These are phyloP conservation scores for Scylla paramamosain DNA, from an alignment of 1,140 invertebrate genomes.

Conservation along the genomic window DNA sequence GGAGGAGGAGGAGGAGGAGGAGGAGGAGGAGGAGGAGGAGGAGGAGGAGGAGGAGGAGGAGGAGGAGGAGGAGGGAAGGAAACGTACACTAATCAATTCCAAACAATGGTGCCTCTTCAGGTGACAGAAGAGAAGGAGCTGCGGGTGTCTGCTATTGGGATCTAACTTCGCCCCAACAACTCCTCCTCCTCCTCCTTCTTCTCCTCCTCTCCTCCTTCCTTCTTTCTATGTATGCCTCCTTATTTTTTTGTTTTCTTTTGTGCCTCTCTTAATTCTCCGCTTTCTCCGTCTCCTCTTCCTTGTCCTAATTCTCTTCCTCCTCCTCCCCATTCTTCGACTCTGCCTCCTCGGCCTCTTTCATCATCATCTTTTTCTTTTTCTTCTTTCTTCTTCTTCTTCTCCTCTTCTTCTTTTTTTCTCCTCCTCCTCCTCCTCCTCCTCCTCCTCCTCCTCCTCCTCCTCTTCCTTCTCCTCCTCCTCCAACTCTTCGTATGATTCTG, in stretches of 20 bases:
- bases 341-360: background rate
- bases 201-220: background rate
- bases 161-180: background rate
- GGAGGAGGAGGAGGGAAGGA: background rate
- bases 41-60: background rate
- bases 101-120: background rate
- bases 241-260: too few relatives aligned
- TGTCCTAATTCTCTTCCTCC: background rate
- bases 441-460: slow-evolving; percentile 30
- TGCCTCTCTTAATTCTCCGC: too few relatives aligned
- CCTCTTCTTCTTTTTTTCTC: background rate
- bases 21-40: slow-evolving; percentile 9
- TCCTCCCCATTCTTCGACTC: background rate
- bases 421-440: slow-evolving; percentile 33
- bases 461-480: too few relatives aligned
- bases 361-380: background rate
- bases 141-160: background rate
- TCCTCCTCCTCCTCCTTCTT: background rate
- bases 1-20: slow-evolving; percentile 14
- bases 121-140: slow-evolving; percentile 6
- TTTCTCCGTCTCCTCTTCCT: background rate
- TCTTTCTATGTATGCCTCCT: too few relatives aligned
- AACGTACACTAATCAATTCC: background rate
- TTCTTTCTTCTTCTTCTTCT: background rate
- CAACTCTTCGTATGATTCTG: too few relatives aligned